Evolutionary conservation across 2,888 invertebrate species (phyloP), one percentile per base, ranked within the genome.

Genomic region (Pristionchus japonicus): DNA sequence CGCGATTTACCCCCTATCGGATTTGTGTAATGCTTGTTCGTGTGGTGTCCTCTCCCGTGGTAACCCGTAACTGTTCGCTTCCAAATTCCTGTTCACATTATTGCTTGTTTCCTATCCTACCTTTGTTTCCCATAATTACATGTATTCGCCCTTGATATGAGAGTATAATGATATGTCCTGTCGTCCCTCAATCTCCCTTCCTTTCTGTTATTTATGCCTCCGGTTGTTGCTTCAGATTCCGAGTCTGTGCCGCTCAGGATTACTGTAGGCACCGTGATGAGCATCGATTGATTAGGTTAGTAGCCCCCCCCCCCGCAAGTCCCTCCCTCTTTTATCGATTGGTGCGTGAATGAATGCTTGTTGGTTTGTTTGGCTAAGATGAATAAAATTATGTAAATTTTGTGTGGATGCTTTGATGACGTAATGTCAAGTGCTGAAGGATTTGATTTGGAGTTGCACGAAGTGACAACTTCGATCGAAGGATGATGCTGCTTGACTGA

Each of bases 21-120:
- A 70, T 37, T 77, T 77, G 77, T 77, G 77, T 77, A 77, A 74
- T 77, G 77, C 77, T 77, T 77, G n/a, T n/a, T n/a, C n/a, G 23
- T 77, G 23, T 77, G 43, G 23, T 43, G 67, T 31, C 34, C 67
- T 27, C 47, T 77, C 67, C 67, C 27, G 43, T n/a, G 43, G 43
- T 77, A n/a, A 43, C 17, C 31, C 57, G 57, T 70, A 40, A 43
- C 77, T 77, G 13, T 77, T 77, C 40, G 31, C 77, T 43, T 27
- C 43, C 43, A 27, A 77, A 47, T 77, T 47, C 43, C 37, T 15
- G 13, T 43, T 43, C 43, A 43, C 43, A 43, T 43, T 6, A 43
- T 43, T 43, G 11, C 70, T 31, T 15, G n/a, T n/a, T 31, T 17
- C 37, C 4, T 70, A 37, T 47, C 43, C 13, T 43, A 11, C 77